Conservation (phyloP, 2,888 invertebrate genomes). For the Caenorhabditis sulstoni region DNA sequence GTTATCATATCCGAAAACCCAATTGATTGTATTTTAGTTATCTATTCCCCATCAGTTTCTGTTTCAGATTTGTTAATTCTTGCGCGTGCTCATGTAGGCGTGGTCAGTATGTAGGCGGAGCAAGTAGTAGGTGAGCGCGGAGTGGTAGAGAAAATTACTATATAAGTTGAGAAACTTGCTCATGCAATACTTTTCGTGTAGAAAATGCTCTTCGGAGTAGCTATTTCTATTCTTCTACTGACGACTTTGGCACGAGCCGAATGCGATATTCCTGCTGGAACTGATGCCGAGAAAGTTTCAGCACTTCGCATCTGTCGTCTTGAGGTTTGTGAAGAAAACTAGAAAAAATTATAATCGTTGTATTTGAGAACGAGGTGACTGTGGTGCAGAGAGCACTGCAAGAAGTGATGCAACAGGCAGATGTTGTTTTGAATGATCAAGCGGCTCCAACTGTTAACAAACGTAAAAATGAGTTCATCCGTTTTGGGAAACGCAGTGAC, state of each 20-base stretch:
- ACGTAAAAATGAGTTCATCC: slow-evolving; percentile 72
- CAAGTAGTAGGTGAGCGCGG: slow-evolving; percentile 15
- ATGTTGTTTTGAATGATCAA: slow-evolving; percentile 45
- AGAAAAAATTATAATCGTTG: not conserved
- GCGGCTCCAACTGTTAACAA: slow-evolving; percentile 52
- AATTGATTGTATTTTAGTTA: too few relatives aligned
- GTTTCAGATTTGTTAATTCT: too few relatives aligned
- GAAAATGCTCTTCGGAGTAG: slow-evolving; percentile 51
- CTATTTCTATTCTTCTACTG: slow-evolving; percentile 41
- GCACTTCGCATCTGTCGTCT: slow-evolving; percentile 64
- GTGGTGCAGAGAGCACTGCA: slow-evolving; percentile 69
- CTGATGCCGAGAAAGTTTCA: slow-evolving; percentile 51
- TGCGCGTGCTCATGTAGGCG: slow-evolving; percentile 10
- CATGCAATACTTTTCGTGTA: slow-evolving; percentile 43
- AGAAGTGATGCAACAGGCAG: slow-evolving; percentile 67
- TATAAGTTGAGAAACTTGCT: slow-evolving; percentile 10
- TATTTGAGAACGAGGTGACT: slow-evolving; percentile 62
- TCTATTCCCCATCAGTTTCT: too few relatives aligned
- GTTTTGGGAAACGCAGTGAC: slow-evolving; percentile 72
- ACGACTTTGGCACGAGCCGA: slow-evolving; percentile 49
- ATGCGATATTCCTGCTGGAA: slow-evolving; percentile 57
- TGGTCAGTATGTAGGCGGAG: slow-evolving; percentile 26
- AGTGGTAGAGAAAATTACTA: slow-evolving; percentile 17
- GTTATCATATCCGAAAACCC: too few relatives aligned
- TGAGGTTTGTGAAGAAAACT: slow-evolving; percentile 50